Base-by-base conservation (phyloP, 2,888 invertebrate species). In the Cataglyphis altisquamis region DNA sequence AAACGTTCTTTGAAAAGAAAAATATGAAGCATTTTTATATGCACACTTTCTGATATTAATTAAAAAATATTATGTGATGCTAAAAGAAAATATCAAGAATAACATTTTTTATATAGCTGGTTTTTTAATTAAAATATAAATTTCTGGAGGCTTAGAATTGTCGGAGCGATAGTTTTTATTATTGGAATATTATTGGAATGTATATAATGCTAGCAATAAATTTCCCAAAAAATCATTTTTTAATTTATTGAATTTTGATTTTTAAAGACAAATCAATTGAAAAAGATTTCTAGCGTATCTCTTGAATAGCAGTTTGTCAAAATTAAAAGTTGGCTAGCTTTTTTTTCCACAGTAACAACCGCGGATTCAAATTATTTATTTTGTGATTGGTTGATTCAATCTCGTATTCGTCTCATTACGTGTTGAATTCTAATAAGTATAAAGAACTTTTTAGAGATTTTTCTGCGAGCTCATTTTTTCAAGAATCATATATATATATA, bases 91-190 rank as follows among this genome's bases (percentile, higher is more conserved):
- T 32, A 29, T 32, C 12, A 12, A 68, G 12, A 68, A 68, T 29
- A 48, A 18, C 32, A 32, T 52, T 1, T 32, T 0, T 25, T 52
- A 41, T 8, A 41, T 8, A 48, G 29, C 12, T 39, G 12, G 10
- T 10, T 73, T n/a, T 52, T 52, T n/a, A n/a, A 52, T n/a, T 52
- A 52, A 52, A 52, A 52, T 8, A n/a, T 48, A n/a, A n/a, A 52
- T 52, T 52, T 52, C 52, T n/a, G 8, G 8, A 48, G 18, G 18
- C 1, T 18, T n/a, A 48, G 12, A 52, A 52, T 52, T 52, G 52
- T 52, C n/a, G 52, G 52, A 52, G 8, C 12, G 0, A 45, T 52
- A n/a, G 9, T 6, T 15, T 52, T 52, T 52, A 52, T 52, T 48
- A 52, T 52, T 52, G 6, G 52, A 52, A 52, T n/a, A 52, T 52